Base-by-base conservation (phyloP, 2,797 vertebrate genomes). In the Acridotheres tristis region DNA sequence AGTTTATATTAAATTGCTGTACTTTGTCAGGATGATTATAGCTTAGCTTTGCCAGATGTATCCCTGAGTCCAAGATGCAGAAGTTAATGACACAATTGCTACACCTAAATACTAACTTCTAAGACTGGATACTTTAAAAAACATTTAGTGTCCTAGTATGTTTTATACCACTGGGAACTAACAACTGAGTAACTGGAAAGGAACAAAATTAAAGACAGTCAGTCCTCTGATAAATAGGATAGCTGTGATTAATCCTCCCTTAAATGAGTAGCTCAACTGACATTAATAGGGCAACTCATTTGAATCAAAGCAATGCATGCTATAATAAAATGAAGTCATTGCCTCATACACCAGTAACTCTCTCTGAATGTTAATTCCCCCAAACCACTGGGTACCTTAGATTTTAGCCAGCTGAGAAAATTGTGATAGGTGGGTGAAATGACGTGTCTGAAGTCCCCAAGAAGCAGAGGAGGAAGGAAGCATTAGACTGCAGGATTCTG, bases 201-300 rank as follows among this genome's bases (percentile, higher is more conserved):
- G 48, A 96, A 76, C 57, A 92, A 89, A 90, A 94, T 91, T 78
- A 92, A 85, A 89, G 81, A 83, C 62, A 72, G 86, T 76, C 82
- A 94, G n/a, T 78, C 40, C 50, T 54, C 59, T 90, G 62, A 94
- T 78, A 75, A 94, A 76, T 76, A 79, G 73, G 23, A 81, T 84
- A 72, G 69, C 69, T 74, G 47, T 93, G 73, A 96, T 96, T 93
- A 94, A 94, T 93, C 58, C 48, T 88, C 43, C 43, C 40, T 72
- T 89, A 86, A 92, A 85, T 69, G 50, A 91, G 85, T 61, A 78
- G 65, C 48, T 84, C 82, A 59, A 50, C 21, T 89, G 85, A 85
- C 26, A 2, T 90, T 96, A 94, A 71, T 85, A 90, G 77, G 85
- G 40, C 77, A 67, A n/a, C 83, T 85, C 42, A 61, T 69, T 94